These are phyloP conservation scores for Acanthosepion esculentum DNA, from an alignment of 2,888 invertebrate genomes.

Conservation along the genomic window DNA sequence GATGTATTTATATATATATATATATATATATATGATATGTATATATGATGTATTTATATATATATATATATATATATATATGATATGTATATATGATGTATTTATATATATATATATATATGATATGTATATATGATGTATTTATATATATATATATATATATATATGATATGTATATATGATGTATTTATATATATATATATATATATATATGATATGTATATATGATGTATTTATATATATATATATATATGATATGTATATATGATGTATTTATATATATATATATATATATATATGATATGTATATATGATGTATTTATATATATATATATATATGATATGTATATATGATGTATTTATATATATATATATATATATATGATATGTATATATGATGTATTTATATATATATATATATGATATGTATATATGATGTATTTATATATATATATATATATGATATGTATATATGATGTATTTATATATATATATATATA, in stretches of 20 bases:
- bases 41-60: background rate
- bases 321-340: background rate
- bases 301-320: background rate
- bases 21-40: background rate
- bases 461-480: background rate
- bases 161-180: background rate
- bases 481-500: background rate
- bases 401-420: background rate
- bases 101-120: background rate
- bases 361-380: background rate
- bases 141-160: background rate
- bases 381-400: background rate
- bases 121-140: background rate
- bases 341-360: background rate
- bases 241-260: background rate
- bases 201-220: background rate
- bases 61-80: background rate
- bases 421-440: background rate
- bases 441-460: background rate
- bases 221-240: too few relatives aligned
- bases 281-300: background rate
- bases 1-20: background rate
- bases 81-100: too few relatives aligned
- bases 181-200: background rate
- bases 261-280: background rate